A percentile compares a stretch with the other conserved stretches of the same genome.
Conservation (phyloP, 2,113 vertebrate species). For the Holacanthus passer region DNA sequence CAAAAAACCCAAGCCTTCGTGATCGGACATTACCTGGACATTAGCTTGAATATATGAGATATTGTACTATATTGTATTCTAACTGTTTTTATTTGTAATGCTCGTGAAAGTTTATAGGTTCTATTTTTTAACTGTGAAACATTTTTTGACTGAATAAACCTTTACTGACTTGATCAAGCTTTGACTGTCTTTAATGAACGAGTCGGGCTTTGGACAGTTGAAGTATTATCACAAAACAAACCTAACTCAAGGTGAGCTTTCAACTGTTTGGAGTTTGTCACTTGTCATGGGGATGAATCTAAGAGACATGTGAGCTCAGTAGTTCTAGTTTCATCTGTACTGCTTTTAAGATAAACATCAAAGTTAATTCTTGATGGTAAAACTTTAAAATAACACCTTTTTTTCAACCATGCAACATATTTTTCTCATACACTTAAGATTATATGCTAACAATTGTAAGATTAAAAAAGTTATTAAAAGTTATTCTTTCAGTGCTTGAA, state of each 20-base stretch:
- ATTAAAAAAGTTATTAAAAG: too few relatives aligned
- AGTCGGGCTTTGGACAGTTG: background rate
- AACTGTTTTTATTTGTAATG: slow-evolving; percentile 22
- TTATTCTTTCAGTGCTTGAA: too few relatives aligned
- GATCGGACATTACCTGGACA: slow-evolving; percentile 17
- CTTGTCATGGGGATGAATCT: background rate
- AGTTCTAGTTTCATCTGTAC: background rate
- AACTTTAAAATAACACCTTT: background rate
- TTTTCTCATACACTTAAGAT: background rate
- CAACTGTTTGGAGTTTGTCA: background rate
- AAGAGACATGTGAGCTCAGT: background rate
- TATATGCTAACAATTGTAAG: too few relatives aligned
- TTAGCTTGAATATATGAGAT: slow-evolving; percentile 11
- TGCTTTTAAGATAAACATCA: background rate
- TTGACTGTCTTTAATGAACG: slow-evolving; percentile 9
- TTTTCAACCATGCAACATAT: background rate
- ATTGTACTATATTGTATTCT: slow-evolving; percentile 30
- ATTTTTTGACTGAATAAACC: slow-evolving; percentile 73
- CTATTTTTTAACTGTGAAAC: slow-evolving; percentile 76
- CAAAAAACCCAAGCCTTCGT: slow-evolving; percentile 58
- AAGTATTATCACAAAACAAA: background rate
- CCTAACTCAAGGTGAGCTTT: background rate
- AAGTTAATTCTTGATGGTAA: background rate
- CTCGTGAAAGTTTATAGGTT: slow-evolving; percentile 44
- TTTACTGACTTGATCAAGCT: slow-evolving; percentile 50